Conservation (phyloP, 2,113 vertebrate genomes). For the Protobothrops flavoviridis region DNA sequence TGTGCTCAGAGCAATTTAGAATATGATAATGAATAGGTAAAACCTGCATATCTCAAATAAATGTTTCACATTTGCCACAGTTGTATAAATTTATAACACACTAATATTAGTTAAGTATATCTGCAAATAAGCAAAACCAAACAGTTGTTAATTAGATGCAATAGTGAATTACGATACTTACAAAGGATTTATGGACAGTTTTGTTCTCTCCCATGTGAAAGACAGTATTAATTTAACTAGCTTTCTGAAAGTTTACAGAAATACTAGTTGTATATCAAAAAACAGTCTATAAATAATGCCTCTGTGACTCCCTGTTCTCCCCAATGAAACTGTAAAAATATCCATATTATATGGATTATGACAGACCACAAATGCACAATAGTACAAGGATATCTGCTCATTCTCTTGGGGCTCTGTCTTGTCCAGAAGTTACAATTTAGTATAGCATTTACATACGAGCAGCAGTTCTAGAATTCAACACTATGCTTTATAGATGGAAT, state of each 20-base stretch:
- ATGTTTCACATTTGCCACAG: background rate
- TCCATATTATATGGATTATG: background rate
- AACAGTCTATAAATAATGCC: slow-evolving; percentile 3
- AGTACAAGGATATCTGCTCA: background rate
- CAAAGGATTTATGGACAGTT: background rate
- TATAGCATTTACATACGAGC: slow-evolving; percentile 15
- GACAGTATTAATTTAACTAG: background rate
- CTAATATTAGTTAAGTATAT: background rate
- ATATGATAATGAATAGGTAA: background rate
- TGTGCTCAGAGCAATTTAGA: background rate
- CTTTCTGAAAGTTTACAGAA: background rate
- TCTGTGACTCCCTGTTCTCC: slow-evolving; percentile 4
- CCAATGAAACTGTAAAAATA: background rate
- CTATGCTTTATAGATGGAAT: slow-evolving; percentile 8
- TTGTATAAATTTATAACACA: background rate
- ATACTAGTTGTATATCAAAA: background rate
- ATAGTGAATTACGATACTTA: background rate
- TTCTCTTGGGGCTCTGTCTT: background rate
- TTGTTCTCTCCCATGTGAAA: background rate
- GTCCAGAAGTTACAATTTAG: slow-evolving; percentile 10
- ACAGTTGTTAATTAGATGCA: background rate
- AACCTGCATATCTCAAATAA: background rate
- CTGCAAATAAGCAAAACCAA: background rate
- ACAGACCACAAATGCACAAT: background rate
- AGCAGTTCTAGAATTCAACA: slow-evolving; percentile 22